Evolutionary conservation across 2,888 invertebrate species (phyloP).

Genomic region (Nomada fabriciana): DNA sequence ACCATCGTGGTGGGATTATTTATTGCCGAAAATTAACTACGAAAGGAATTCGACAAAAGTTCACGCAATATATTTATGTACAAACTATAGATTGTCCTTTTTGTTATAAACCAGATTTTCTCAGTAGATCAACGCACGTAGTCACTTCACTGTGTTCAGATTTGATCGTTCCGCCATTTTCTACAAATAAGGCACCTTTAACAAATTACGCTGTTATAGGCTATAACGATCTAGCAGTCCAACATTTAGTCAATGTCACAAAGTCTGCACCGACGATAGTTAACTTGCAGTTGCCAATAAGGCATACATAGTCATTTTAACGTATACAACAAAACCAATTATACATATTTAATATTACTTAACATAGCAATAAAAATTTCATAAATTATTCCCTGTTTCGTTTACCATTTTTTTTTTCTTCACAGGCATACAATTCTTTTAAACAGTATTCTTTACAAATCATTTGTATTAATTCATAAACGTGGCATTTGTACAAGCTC

Average conservation of each 20-base stretch:
- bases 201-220: constrained; percentile 82
- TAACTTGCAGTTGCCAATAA: constrained; percentile 77
- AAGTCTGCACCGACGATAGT: constrained; percentile 75
- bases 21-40: constrained; percentile 76
- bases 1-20: constrained; percentile 70
- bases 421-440: constrained; percentile 46
- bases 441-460: constrained; percentile 37
- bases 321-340: constrained; percentile 69
- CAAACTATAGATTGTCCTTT: constrained; percentile 80
- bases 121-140: constrained; percentile 74
- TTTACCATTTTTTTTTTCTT: constrained; percentile 17
- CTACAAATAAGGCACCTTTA: constrained; percentile 84
- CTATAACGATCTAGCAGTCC: constrained; percentile 77
- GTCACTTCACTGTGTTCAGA: constrained; percentile 76
- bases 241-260: constrained; percentile 74
- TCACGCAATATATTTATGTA: constrained; percentile 77
- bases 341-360: constrained; percentile 66
- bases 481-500: constrained; percentile 33
- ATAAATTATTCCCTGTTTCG: constrained; percentile 70
- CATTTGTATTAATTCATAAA: constrained; percentile 33
- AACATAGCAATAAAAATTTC: constrained; percentile 68
- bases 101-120: constrained; percentile 69
- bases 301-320: constrained; percentile 74
- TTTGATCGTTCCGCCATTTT: constrained; percentile 71
- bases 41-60: constrained; percentile 68